Evolutionary conservation across 2,797 vertebrate genomes (phyloP).

Genomic region (Naso thynnoides): DNA sequence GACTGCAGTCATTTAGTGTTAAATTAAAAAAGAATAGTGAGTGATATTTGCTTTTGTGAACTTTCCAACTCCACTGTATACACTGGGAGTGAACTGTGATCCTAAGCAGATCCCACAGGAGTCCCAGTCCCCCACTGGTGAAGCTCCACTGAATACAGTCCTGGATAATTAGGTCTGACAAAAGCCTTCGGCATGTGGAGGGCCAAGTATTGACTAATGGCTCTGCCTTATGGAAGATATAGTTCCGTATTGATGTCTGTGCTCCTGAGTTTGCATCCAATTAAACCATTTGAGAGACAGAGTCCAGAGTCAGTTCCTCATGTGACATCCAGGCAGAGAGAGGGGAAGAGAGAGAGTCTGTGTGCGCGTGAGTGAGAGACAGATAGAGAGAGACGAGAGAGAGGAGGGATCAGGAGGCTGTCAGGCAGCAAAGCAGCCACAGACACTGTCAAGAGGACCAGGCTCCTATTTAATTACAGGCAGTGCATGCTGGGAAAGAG

Average conservation of each 20-base stretch:
- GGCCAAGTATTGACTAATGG: slow-evolving; percentile 83
- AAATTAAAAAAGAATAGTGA: slow-evolving; percentile 65
- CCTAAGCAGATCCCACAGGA: slow-evolving; percentile 81
- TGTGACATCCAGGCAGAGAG: slow-evolving; percentile 74
- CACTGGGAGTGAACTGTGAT: slow-evolving; percentile 79
- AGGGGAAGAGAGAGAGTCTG: slow-evolving; percentile 34
- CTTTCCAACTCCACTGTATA: slow-evolving; percentile 75
- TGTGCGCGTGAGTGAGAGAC: slow-evolving; percentile 56
- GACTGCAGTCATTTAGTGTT: slow-evolving; percentile 64
- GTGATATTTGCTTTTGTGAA: slow-evolving; percentile 77
- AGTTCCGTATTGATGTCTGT: slow-evolving; percentile 80
- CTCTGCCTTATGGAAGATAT: slow-evolving; percentile 83
- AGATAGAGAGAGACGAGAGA: slow-evolving; percentile 18
- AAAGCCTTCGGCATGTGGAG: slow-evolving; percentile 78
- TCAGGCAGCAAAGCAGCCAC: slow-evolving; percentile 73
- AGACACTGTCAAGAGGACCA: slow-evolving; percentile 75
- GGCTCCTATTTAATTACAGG: slow-evolving; percentile 83
- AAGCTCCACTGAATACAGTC: slow-evolving; percentile 80
- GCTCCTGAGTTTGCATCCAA: slow-evolving; percentile 84
- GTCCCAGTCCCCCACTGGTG: slow-evolving; percentile 70
- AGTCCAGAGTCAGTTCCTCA: slow-evolving; percentile 82
- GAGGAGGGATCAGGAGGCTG: slow-evolving; percentile 58
- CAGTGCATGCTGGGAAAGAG: slow-evolving; percentile 79
- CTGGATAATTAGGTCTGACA: slow-evolving; percentile 84
- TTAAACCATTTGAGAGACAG: slow-evolving; percentile 86